phyloP scores from a whole-genome alignment of 2,797 vertebrate species.

The Scleropages formosus region DNA sequence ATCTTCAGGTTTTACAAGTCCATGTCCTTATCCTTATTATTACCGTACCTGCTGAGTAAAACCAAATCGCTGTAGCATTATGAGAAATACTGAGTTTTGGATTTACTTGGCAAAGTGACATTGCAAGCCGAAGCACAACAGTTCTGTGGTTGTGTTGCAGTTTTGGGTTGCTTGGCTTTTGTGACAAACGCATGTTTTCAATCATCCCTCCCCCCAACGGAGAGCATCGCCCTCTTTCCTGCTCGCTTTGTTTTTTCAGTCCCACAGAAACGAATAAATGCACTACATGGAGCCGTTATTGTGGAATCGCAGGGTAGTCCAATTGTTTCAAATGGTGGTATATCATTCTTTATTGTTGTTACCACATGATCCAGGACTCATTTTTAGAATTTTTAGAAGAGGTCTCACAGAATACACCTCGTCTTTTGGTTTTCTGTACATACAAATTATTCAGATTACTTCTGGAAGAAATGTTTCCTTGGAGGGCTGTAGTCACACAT shows the following conservation, averaged over 20 bases:
- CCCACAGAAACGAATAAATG: constrained; percentile 57
- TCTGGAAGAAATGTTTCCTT: constrained; percentile 43
- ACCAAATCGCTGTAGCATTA: no score
- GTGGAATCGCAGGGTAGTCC: constrained; percentile 54
- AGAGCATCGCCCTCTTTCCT: constrained; percentile 44
- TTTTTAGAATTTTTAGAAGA: constrained; percentile 41
- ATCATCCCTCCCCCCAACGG: constrained; percentile 37
- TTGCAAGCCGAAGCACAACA: not conserved
- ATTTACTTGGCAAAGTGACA: not conserved
- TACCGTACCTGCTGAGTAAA: no score
- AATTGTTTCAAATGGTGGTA: constrained; percentile 48
- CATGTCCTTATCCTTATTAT: no score
- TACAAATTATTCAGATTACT: constrained; percentile 56
- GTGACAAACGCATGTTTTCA: constrained; percentile 11
- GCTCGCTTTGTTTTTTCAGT: constrained; percentile 51
- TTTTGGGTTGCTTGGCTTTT: not conserved
- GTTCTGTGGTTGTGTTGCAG: not conserved
- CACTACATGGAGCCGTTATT: constrained; percentile 53
- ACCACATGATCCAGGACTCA: constrained; percentile 52
- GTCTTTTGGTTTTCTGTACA: constrained; percentile 47
- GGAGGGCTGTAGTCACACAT: constrained; percentile 30
- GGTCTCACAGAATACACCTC: constrained; percentile 50
- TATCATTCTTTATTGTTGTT: constrained; percentile 47
- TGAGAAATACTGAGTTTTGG: no score
- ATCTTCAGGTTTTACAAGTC: no score